These are phyloP conservation scores for Phengaris alcon DNA, from an alignment of 2,888 invertebrate genomes.

Conservation along the genomic window DNA sequence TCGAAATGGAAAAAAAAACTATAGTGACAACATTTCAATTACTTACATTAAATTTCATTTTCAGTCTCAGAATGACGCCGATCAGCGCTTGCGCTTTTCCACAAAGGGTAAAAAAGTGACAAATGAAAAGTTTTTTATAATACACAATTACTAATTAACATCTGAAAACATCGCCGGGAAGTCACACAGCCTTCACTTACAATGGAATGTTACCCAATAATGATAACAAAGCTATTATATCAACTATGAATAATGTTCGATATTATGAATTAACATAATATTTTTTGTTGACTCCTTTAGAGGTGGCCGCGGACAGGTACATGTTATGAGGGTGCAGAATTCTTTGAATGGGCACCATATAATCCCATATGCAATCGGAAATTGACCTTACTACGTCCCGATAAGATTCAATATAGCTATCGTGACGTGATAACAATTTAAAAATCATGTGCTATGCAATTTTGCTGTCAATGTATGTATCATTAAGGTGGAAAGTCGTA, in stretches of 20 bases:
- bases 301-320: slow-evolving; percentile 77
- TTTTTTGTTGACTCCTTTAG: slow-evolving; percentile 74
- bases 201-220: slow-evolving; percentile 67
- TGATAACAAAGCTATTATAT: slow-evolving; percentile 77
- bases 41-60: neutral
- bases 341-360: slow-evolving; percentile 70
- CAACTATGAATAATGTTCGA: slow-evolving; percentile 72
- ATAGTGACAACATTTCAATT: no score
- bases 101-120: slow-evolving; percentile 46
- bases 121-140: slow-evolving; percentile 50
- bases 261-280: slow-evolving; percentile 76
- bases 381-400: slow-evolving; percentile 37
- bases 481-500: slow-evolving; percentile 45
- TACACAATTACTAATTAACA: slow-evolving; percentile 45
- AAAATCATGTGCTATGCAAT: slow-evolving; percentile 41
- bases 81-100: slow-evolving; percentile 29
- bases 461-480: slow-evolving; percentile 37
- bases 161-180: slow-evolving; percentile 46
- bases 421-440: slow-evolving; percentile 40
- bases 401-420: slow-evolving; percentile 43
- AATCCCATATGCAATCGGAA: slow-evolving; percentile 38
- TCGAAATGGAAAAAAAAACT: neutral
- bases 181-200: slow-evolving; percentile 56
- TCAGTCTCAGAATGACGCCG: neutral
- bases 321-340: slow-evolving; percentile 77